These are phyloP conservation scores for Pempheris klunzingeri DNA, from an alignment of 2,797 vertebrate species.

Conservation along the genomic window DNA sequence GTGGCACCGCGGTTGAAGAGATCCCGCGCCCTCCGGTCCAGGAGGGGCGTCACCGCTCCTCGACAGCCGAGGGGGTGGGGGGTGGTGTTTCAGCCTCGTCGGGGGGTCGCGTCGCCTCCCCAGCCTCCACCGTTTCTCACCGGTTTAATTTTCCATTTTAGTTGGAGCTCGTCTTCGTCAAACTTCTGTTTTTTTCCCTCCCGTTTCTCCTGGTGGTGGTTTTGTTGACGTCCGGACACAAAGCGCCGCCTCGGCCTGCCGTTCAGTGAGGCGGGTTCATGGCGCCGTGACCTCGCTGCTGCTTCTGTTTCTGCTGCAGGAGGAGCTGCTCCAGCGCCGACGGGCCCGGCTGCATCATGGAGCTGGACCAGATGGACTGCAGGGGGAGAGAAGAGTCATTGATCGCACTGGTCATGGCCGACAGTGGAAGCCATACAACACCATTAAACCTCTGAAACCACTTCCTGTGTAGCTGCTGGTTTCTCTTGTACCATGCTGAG, in stretches of 20 bases:
- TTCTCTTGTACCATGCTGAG: no score
- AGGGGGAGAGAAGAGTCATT: slow-evolving; percentile 7
- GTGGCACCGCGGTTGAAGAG: slow-evolving; percentile 87
- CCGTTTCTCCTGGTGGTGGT: slow-evolving; percentile 72
- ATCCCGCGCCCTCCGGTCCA: slow-evolving; percentile 73
- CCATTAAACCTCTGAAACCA: no score
- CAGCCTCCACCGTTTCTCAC: slow-evolving; percentile 76
- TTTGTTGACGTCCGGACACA: slow-evolving; percentile 66
- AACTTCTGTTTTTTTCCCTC: slow-evolving; percentile 68
- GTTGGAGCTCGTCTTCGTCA: slow-evolving; percentile 78
- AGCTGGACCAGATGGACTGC: slow-evolving; percentile 99
- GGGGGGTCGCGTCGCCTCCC: slow-evolving; percentile 68
- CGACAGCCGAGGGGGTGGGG: slow-evolving; percentile 77
- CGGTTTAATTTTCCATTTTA: slow-evolving; percentile 76
- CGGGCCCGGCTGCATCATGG: slow-evolving; percentile 99
- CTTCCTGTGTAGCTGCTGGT: no score
- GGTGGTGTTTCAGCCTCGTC: slow-evolving; percentile 73
- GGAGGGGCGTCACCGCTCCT: slow-evolving; percentile 89
- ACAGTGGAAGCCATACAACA: no score
- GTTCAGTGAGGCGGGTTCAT: slow-evolving; percentile 99
- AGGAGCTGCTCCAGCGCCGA: slow-evolving; percentile 99
- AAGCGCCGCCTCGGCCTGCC: slow-evolving; percentile 57
- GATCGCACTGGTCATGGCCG: no score
- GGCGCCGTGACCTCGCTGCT: slow-evolving; percentile 95
- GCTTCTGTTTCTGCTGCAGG: slow-evolving; percentile 99